Evolutionary conservation across 2,888 invertebrate species (phyloP).

Genomic region (Hydriomena furcata): DNA sequence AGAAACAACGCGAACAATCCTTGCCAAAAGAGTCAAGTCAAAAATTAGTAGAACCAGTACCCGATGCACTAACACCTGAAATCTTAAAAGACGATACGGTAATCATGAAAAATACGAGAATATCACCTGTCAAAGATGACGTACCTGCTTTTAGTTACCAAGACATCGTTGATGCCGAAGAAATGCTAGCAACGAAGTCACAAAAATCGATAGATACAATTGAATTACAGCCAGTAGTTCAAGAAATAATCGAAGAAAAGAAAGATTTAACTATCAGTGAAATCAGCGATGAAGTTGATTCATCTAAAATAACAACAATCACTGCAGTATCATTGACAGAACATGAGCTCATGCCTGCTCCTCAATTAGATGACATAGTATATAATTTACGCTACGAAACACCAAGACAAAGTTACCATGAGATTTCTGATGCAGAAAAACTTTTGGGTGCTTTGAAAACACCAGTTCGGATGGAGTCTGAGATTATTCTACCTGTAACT

Average conservation of each 20-base stretch:
- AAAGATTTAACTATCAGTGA: not conserved
- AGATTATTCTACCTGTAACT: conserved; percentile 33
- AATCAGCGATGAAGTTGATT: conserved; percentile 1
- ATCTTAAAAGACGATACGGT: conserved; percentile 4
- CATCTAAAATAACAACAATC: not conserved
- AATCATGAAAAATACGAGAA: conserved; percentile 7
- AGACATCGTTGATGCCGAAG: conserved; percentile 9
- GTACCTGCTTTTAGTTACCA: conserved; percentile 8
- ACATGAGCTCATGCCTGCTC: not conserved
- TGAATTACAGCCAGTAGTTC: not conserved
- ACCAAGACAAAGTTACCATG: conserved; percentile 51
- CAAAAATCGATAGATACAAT: conserved; percentile 2
- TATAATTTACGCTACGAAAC: conserved; percentile 39
- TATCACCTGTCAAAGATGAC: conserved; percentile 7
- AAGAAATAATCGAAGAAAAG: not conserved
- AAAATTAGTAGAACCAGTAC: not conserved
- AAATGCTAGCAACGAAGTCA: not conserved
- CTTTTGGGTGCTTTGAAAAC: conserved; percentile 30
- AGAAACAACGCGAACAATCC: conserved; percentile 9
- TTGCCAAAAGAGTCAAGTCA: not conserved
- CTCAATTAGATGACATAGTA: conserved; percentile 12
- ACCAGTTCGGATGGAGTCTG: conserved; percentile 31
- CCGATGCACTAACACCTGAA: conserved; percentile 9
- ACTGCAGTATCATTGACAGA: not conserved
- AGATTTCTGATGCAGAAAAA: conserved; percentile 55